Percentiles rank a stretch among this genome's conserved stretches.
phyloP scores from a whole-genome alignment of 2,113 vertebrate species.

The Prochilodus magdalenae region DNA sequence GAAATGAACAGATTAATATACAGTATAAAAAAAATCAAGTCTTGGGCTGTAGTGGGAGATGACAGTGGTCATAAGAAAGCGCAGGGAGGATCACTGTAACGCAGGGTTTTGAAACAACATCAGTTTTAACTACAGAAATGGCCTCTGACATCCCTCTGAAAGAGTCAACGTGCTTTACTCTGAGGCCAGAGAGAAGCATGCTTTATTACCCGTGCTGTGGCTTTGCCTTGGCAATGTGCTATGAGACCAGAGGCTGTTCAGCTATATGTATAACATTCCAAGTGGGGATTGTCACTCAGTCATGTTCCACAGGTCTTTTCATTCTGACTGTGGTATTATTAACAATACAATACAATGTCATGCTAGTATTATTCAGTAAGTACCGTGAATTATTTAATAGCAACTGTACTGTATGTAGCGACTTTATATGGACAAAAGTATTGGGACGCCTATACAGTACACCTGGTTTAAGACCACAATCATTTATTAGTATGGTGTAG shows the following conservation, averaged over 20 bases:
- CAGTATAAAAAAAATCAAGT: not conserved
- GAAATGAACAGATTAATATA: slow-evolving; percentile 27
- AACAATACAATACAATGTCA: not conserved
- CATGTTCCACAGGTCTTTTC: no score
- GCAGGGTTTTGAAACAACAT: slow-evolving; percentile 21
- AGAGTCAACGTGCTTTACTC: slow-evolving; percentile 5
- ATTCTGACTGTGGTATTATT: not conserved
- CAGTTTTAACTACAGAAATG: slow-evolving; percentile 25
- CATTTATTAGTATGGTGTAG: no score
- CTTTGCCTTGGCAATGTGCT: not conserved
- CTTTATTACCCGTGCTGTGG: not conserved
- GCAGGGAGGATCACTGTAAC: slow-evolving; percentile 14
- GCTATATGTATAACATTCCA: not conserved
- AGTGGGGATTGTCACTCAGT: not conserved
- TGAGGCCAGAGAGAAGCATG: not conserved
- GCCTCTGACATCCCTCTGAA: slow-evolving; percentile 33
- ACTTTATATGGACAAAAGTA: no score
- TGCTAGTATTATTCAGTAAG: no score
- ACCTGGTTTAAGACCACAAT: no score
- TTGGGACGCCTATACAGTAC: no score
- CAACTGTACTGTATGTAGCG: no score
- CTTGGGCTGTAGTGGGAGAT: not conserved
- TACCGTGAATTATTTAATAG: no score
- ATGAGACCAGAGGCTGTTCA: slow-evolving; percentile 9
- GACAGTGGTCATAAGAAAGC: slow-evolving; percentile 15